These are phyloP conservation scores for Lepisosteus oculatus DNA, from an alignment of 2,113 vertebrate genomes.

Conservation along the genomic window DNA sequence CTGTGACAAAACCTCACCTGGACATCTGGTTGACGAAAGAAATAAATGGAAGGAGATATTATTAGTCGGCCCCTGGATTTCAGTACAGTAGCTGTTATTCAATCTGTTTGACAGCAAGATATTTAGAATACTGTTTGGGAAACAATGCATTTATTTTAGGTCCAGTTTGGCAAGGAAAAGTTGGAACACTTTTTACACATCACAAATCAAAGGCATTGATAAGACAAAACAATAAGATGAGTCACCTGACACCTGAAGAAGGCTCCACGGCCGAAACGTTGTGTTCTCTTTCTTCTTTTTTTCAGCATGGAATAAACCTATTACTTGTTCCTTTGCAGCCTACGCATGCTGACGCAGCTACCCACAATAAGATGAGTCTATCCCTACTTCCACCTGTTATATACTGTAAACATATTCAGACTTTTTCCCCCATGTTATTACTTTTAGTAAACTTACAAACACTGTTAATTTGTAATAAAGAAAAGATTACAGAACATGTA, in stretches of 20 bases:
- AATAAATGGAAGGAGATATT: not conserved
- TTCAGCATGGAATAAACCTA: too few relatives aligned
- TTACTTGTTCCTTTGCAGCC: too few relatives aligned
- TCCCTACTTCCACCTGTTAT: too few relatives aligned
- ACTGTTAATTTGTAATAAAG: conserved; percentile 25
- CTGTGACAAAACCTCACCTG: not conserved
- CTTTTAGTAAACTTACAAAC: not conserved
- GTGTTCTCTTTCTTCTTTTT: too few relatives aligned
- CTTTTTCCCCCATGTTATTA: not conserved
- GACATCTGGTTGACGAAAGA: not conserved
- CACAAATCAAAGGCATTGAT: not conserved
- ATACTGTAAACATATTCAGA: not conserved
- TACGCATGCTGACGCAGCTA: too few relatives aligned
- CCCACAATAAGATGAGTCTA: too few relatives aligned
- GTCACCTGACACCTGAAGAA: too few relatives aligned
- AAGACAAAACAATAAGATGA: not conserved
- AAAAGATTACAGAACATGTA: conserved; percentile 3
- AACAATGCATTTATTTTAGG: not conserved
- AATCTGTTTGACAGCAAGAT: not conserved
- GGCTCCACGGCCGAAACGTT: too few relatives aligned
- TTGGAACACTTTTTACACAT: not conserved
- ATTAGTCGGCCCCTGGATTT: not conserved
- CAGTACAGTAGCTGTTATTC: not conserved
- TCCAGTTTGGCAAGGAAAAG: not conserved
- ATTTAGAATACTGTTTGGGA: not conserved